phyloP scores from a whole-genome alignment of 2,888 invertebrate genomes.

The Argynnis bischoffii region DNA sequence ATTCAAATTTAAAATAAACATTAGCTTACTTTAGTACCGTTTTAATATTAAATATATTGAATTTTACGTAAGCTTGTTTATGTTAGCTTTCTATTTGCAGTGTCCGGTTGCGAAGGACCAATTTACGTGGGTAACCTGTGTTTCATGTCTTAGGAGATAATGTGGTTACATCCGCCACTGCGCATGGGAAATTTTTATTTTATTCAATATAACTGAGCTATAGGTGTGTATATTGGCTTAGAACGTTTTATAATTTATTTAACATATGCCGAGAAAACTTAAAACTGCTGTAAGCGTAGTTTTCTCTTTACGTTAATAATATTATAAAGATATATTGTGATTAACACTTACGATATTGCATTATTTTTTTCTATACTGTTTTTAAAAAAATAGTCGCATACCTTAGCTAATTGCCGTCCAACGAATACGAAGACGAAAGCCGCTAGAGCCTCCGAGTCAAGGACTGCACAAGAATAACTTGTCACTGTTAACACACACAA shows the following conservation, averaged over 20 bases:
- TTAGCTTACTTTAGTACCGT: no score
- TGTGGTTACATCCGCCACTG: slow-evolving; percentile 27
- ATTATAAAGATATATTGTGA: background rate
- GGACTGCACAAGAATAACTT: slow-evolving; percentile 69
- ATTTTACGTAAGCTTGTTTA: slow-evolving; percentile 34
- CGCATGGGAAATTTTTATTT: slow-evolving; percentile 23
- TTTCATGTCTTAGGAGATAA: slow-evolving; percentile 25
- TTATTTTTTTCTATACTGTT: background rate
- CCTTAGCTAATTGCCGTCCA: slow-evolving; percentile 54
- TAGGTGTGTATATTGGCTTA: background rate
- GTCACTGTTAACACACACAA: slow-evolving; percentile 59
- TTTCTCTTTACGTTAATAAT: background rate
- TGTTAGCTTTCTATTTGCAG: slow-evolving; percentile 37
- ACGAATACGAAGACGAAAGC: slow-evolving; percentile 58
- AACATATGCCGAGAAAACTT: background rate
- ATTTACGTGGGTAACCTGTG: slow-evolving; percentile 27
- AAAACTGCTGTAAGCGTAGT: background rate
- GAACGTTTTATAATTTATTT: background rate
- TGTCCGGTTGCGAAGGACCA: slow-evolving; percentile 39
- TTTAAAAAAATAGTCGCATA: slow-evolving; percentile 31
- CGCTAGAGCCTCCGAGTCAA: slow-evolving; percentile 75
- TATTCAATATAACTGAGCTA: background rate
- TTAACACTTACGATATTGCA: slow-evolving; percentile 2
- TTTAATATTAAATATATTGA: background rate
- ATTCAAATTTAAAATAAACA: background rate